Percentiles rank a stretch among this genome's conserved stretches.
Evolutionary conservation across 2,888 invertebrate genomes (phyloP).

Genomic region (Dysmachus trigonus): DNA sequence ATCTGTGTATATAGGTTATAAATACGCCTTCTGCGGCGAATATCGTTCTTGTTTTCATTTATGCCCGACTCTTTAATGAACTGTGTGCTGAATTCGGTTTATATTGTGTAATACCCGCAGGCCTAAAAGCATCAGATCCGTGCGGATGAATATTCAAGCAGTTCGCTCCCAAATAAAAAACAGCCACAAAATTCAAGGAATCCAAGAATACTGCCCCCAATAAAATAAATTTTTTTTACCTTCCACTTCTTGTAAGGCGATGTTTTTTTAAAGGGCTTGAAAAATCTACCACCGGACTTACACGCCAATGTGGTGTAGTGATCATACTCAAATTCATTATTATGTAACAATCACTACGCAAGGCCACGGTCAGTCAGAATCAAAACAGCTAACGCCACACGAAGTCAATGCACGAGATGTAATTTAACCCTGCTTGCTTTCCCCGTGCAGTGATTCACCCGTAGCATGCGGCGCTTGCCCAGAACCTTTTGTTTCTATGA

Average conservation of each 20-base stretch:
- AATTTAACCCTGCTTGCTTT: too few species aligned
- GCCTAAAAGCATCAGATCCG: background rate
- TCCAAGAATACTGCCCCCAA: slow-evolving; percentile 24
- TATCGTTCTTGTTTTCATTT: background rate
- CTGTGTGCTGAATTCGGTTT: background rate
- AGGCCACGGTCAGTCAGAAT: too few species aligned
- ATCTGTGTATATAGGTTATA: background rate
- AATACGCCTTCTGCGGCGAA: background rate
- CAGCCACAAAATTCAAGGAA: slow-evolving; percentile 26
- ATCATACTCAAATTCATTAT: too few species aligned
- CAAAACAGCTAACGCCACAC: too few species aligned
- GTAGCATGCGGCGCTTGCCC: too few species aligned
- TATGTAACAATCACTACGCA: too few species aligned
- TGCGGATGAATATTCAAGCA: slow-evolving; percentile 34
- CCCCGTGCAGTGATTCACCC: too few species aligned
- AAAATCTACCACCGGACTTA: slow-evolving; percentile 46
- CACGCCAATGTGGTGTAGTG: slow-evolving; percentile 49
- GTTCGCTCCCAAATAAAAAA: slow-evolving; percentile 1
- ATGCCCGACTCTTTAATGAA: background rate
- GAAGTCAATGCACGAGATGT: too few species aligned
- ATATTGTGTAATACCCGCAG: background rate
- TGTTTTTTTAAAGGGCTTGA: background rate
- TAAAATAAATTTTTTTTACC: slow-evolving; percentile 4
- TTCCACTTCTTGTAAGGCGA: background rate
- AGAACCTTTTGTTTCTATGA: too few species aligned